Evolutionary conservation across 2,113 vertebrate genomes (phyloP), one percentile per base, ranked within the genome.

Genomic region (Triplophysa rosa): DNA sequence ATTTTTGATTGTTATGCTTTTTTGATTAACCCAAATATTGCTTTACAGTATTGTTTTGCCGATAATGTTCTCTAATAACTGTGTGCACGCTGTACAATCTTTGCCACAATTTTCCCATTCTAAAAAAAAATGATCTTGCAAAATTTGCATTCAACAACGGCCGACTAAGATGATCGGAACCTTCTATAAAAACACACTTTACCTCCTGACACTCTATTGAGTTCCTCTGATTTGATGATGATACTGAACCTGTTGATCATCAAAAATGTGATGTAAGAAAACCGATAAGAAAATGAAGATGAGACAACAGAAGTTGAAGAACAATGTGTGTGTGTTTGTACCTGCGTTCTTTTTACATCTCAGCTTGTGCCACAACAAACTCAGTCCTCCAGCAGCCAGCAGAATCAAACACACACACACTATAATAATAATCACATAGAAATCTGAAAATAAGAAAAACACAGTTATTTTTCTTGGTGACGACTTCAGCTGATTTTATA

Each of bases 391-490:
- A 33, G 65, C 58, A 17, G 6, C 33, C 33, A 83, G 11, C 26
- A 83, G 37, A 49, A 40, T 3, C 66, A 59, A 24, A 65, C 65
- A 54, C 11, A 66, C 11, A 66, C 19, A 59, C 66, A 49, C 45
- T 37, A 7, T 37, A 14, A 1, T 16, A 54, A 61, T 62, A 67
- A 52, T 7, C 47, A 52, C 2, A n/a, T 24, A 3, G 59, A 42
- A 33, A 29, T 9, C 47, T 17, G 47, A 23, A 59, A 67, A 49
- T n/a, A 26, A 29, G 29, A 29, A 29, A 29, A 29, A 62, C 40
- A 82, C 5, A 71, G 17, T 3, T 7, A 37, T 37, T 7, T 0
- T 37, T 37, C 33, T 37, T 37, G 33, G 33, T 37, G 33, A 37
- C 33, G 6, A 37, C 33, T 37, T 37, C 33, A 7, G 5, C 33